Base-by-base conservation (phyloP, 2,888 invertebrate species). In the Hedya salicella region DNA sequence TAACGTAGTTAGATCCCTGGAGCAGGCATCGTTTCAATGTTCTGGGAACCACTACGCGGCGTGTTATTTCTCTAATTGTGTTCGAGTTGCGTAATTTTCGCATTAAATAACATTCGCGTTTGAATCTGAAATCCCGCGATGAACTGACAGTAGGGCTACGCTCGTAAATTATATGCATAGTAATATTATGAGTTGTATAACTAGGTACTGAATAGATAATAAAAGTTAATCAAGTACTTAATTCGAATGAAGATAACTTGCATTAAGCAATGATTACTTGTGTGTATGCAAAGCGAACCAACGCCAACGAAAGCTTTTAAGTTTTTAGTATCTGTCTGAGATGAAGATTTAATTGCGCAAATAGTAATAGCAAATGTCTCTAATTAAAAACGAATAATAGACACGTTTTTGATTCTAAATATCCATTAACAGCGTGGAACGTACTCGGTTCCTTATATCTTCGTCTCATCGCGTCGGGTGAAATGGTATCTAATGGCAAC, bases 51-150 rank as follows among this genome's bases (percentile, higher is more conserved):
- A 49, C 56, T 49, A 63, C 56, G n/a, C n/a, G 48, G 17, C 49
- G 40, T 30, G 68, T 67, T 68, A 60, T 69, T 68, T 62, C 68
- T 68, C 69, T 73, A 75, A 73, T 69, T 69, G 73, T 69, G 69
- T 65, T 62, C 54, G 64, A 53, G 40, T 71, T 72, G 67, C 54
- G 70, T 57, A 73, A 75, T 70, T 42, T 61, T 64, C 48, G 56
- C 64, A 59, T 19, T 50, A 56, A 53, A 53, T 61, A 44, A 53
- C 54, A 54, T 56, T 57, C 46, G 49, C 66, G 65, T 62, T 61
- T 68, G 69, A 71, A 48, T 68, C 65, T 64, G 53, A 53, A 69
- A 56, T 71, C 74, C 75, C 73, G 73, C 70, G 72, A 70, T 69
- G 66, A 66, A 70, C 71, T 73, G 57, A 66, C 63, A 62, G 67